Conservation (phyloP, 2,888 invertebrate species). For the Prionchulus punctatus region DNA sequence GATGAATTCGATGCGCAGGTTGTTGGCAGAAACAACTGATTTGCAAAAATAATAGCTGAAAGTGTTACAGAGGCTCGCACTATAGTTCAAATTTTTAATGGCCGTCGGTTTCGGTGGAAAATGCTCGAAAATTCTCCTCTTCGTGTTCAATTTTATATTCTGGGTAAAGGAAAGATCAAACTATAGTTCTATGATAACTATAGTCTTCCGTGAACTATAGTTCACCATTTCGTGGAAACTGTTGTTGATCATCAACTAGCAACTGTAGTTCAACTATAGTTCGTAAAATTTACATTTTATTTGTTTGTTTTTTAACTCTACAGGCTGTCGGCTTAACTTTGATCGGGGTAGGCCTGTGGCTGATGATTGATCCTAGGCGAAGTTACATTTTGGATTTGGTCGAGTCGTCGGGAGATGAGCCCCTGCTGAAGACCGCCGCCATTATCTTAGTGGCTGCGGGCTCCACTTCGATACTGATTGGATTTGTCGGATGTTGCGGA, state of each 20-base stretch:
- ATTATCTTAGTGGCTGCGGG: constrained; percentile 17
- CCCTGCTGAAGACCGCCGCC: constrained; percentile 19
- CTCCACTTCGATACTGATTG: constrained; percentile 17
- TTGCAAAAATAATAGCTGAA: too few species aligned
- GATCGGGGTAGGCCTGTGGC: constrained; percentile 25
- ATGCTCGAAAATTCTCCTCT: background rate
- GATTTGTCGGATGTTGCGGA: constrained; percentile 19
- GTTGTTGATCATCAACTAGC: too few species aligned
- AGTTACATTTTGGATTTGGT: constrained; percentile 27
- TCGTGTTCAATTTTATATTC: background rate
- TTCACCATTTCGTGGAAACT: too few species aligned
- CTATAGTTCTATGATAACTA: too few species aligned
- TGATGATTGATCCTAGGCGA: constrained; percentile 26
- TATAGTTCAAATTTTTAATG: too few species aligned
- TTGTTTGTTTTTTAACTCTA: too few species aligned
- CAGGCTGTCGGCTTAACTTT: constrained; percentile 22
- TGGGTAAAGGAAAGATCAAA: background rate
- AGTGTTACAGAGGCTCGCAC: too few species aligned
- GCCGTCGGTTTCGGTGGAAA: background rate
- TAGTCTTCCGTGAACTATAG: too few species aligned
- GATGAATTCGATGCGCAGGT: too few species aligned
- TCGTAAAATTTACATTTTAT: background rate
- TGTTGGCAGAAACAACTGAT: too few species aligned
- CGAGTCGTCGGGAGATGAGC: constrained; percentile 27
- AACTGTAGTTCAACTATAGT: too few species aligned